Conservation (phyloP, 2,113 vertebrate species). For the Calyptomena viridis region DNA sequence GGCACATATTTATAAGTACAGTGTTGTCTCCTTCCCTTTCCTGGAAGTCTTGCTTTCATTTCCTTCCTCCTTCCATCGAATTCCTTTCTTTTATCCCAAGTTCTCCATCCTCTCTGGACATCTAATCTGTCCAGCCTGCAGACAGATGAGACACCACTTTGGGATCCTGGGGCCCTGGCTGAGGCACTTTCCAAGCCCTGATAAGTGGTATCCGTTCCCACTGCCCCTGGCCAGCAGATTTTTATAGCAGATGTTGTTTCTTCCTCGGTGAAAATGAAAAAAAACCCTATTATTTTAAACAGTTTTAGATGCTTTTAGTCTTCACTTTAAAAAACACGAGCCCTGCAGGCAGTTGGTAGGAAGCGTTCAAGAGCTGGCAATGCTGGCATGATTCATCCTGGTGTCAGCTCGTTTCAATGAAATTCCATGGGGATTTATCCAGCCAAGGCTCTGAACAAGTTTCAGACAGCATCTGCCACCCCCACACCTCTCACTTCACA, state of each 20-base stretch:
- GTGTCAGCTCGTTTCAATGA: slow-evolving; percentile 34
- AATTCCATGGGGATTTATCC: slow-evolving; percentile 51
- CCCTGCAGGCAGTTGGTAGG: background rate
- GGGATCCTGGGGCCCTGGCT: background rate
- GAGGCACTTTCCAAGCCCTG: background rate
- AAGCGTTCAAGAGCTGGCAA: background rate
- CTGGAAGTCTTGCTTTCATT: background rate
- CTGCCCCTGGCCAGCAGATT: background rate
- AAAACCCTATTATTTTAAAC: background rate
- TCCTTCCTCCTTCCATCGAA: background rate
- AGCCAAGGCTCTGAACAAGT: background rate
- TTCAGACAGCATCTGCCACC: background rate
- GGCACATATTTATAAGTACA: background rate
- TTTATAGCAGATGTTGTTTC: slow-evolving; percentile 59
- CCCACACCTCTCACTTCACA: background rate
- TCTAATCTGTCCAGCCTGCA: background rate
- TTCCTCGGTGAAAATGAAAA: background rate
- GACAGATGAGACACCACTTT: background rate
- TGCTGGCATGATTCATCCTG: background rate
- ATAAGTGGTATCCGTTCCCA: background rate
- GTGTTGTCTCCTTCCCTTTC: background rate
- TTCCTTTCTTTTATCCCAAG: background rate
- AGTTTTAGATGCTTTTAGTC: slow-evolving; percentile 12
- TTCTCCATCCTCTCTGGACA: background rate
- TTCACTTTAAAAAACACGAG: background rate